These are phyloP conservation scores for Molanna angustata DNA, from an alignment of 2,888 invertebrate genomes.

Conservation along the genomic window DNA sequence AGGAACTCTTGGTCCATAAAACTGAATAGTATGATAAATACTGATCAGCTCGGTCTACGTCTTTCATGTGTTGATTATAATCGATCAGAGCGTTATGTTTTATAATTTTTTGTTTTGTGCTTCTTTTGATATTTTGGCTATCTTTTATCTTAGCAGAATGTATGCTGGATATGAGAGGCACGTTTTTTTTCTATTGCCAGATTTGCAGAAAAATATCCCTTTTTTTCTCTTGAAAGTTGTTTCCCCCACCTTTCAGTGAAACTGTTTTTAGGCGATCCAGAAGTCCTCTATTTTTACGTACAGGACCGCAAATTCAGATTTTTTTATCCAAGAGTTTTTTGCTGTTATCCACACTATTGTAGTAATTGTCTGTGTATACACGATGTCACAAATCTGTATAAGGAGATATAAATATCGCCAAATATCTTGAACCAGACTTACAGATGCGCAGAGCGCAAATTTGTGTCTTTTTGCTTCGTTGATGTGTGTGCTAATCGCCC, in stretches of 20 bases:
- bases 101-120: slow-evolving; percentile 21
- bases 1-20: slow-evolving; percentile 14
- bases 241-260: neutral
- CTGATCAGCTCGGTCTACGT: slow-evolving; percentile 32
- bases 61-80: slow-evolving; percentile 33
- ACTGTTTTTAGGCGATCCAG: neutral
- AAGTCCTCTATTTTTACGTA: slow-evolving; percentile 1
- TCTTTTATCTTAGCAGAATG: slow-evolving; percentile 29
- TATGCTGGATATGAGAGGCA: slow-evolving; percentile 30
- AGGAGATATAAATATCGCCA: too few relatives aligned
- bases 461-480: too few relatives aligned
- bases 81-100: slow-evolving; percentile 31
- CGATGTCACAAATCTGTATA: neutral
- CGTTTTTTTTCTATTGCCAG: slow-evolving; percentile 18
- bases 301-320: neutral
- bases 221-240: neutral
- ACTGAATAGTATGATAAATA: slow-evolving; percentile 31
- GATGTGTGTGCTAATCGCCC: too few relatives aligned
- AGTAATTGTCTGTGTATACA: neutral
- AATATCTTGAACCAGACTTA: too few relatives aligned
- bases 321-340: neutral
- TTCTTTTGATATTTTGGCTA: slow-evolving; percentile 23
- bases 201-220: neutral
- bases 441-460: too few relatives aligned
- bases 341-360: neutral